A percentile compares a stretch with the other conserved stretches of the same genome.
Evolutionary conservation across 2,888 invertebrate genomes (phyloP).

Genomic region (Callinectes sapidus): DNA sequence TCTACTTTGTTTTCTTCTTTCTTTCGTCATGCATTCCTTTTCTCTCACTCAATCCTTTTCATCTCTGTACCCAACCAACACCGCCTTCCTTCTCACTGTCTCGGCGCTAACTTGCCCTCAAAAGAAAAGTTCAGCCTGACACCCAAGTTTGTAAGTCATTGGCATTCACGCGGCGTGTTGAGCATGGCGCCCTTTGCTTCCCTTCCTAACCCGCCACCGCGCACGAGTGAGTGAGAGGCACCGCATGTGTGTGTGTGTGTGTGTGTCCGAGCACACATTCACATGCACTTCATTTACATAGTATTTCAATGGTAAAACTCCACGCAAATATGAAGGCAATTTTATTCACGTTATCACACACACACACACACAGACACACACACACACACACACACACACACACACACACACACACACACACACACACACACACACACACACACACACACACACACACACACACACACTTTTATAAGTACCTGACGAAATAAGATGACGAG

Average conservation of each 20-base stretch:
- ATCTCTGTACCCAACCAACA: background rate
- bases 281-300: slow-evolving; percentile 22
- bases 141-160: background rate
- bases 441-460: background rate
- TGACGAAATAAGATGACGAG: background rate
- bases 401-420: slow-evolving; percentile 12
- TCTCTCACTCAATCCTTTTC: background rate
- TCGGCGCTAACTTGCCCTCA: background rate
- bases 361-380: slow-evolving; percentile 12
- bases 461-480: background rate
- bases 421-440: background rate
- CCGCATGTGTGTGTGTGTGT: slow-evolving; percentile 5
- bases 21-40: background rate
- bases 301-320: slow-evolving; percentile 33
- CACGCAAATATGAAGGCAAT: slow-evolving; percentile 1
- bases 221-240: background rate
- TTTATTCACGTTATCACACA: slow-evolving; percentile 14
- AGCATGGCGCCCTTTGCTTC: background rate
- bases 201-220: background rate
- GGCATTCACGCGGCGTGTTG: background rate
- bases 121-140: background rate
- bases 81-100: background rate
- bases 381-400: background rate
- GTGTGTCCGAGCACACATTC: background rate
- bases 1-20: background rate